Conservation (phyloP, 2,888 invertebrate species). For the Carabus problematicus region DNA sequence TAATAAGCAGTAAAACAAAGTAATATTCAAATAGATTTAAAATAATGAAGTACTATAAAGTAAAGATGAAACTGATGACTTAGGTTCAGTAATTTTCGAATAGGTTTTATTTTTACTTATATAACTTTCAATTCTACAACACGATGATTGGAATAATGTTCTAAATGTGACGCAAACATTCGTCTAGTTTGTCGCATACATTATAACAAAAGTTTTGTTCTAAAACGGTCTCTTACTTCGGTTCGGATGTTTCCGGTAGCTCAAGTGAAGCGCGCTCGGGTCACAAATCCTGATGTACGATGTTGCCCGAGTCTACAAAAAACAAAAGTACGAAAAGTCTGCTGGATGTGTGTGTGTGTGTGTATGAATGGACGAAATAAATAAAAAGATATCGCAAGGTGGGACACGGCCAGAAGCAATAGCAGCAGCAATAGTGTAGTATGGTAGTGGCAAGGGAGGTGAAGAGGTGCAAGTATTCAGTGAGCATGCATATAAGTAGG, state of each 20-base stretch:
- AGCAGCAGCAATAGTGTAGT: not conserved
- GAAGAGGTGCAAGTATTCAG: no score
- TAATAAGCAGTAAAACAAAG: not conserved
- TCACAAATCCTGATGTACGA: slow-evolving; percentile 52
- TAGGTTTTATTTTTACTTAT: no score
- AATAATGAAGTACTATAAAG: no score
- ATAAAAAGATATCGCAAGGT: slow-evolving; percentile 48
- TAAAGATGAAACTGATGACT: no score
- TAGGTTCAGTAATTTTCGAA: no score
- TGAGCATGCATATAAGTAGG: slow-evolving; percentile 24
- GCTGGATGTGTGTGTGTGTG: no score
- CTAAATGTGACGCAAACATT: no score
- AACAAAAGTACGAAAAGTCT: no score
- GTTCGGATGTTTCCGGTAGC: slow-evolving; percentile 47
- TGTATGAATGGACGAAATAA: slow-evolving; percentile 18
- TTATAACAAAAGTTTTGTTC: slow-evolving; percentile 51
- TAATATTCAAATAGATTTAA: no score
- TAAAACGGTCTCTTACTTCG: slow-evolving; percentile 52
- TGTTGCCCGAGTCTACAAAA: slow-evolving; percentile 29
- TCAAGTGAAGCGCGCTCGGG: slow-evolving; percentile 44
- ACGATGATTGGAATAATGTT: no score
- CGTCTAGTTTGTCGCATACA: slow-evolving; percentile 46
- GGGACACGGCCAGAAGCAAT: slow-evolving; percentile 33
- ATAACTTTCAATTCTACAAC: slow-evolving; percentile 32
- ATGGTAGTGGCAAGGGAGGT: not conserved